phyloP scores from a whole-genome alignment of 2,888 invertebrate genomes.

The Cetonia aurata region DNA sequence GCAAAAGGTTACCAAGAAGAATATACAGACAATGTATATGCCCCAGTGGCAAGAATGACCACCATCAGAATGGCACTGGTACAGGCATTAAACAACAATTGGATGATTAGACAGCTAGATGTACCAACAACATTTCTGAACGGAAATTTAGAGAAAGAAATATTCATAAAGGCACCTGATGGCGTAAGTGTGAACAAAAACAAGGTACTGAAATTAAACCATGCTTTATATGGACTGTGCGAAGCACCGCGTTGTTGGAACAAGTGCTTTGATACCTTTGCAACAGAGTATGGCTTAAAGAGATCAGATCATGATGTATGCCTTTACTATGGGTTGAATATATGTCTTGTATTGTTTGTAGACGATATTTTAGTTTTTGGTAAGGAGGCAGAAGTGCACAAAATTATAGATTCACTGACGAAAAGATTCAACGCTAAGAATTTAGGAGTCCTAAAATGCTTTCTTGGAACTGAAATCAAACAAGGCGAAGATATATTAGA shows the following conservation, averaged over 20 bases:
- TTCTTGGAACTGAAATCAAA: not conserved
- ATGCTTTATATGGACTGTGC: conserved; percentile 28
- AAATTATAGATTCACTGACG: conserved; percentile 1
- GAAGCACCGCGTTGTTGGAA: conserved; percentile 12
- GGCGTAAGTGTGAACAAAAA: not conserved
- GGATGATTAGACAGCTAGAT: conserved; percentile 20
- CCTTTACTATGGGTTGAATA: not conserved
- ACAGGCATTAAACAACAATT: conserved; percentile 24
- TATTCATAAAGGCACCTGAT: conserved; percentile 15
- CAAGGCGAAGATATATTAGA: not conserved
- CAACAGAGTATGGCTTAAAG: not conserved
- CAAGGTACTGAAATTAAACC: conserved; percentile 26
- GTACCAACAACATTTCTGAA: conserved; percentile 20
- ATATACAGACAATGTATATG: conserved; percentile 1
- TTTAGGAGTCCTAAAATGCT: not conserved
- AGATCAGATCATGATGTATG: conserved; percentile 21
- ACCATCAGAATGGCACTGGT: conserved; percentile 12
- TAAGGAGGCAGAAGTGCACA: not conserved
- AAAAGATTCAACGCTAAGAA: not conserved
- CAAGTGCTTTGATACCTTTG: conserved; percentile 8
- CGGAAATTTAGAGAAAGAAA: conserved; percentile 1
- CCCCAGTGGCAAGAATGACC: conserved; percentile 34
- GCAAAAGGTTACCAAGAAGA: conserved; percentile 5
- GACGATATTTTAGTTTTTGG: conserved; percentile 8
- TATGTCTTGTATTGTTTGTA: conserved; percentile 13